Base-by-base conservation (phyloP, 2,888 invertebrate species). In the Digitonthophagus gazella region DNA sequence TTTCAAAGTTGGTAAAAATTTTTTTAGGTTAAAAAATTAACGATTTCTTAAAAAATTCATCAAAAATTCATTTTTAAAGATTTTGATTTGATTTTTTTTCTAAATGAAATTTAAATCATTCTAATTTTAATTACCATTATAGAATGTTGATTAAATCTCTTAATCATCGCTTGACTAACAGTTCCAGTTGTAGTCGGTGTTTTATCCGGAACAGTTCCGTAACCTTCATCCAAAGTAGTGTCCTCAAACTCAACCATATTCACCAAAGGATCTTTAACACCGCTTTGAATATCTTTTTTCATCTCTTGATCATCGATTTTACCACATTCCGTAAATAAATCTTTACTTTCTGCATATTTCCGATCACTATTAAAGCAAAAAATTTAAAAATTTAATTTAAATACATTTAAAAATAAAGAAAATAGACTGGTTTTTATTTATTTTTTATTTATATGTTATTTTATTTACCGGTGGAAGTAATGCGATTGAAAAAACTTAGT, bases 401-500 rank as follows among this genome's bases (percentile, higher is more conserved):
- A 18, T 61, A 3, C n/a, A 61, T 11, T 54, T 18, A 15, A 64
- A 14, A 67, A 14, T 28, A 44, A 8, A 54, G 15, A 64, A 68
- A n/a, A n/a, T n/a, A 19, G 20, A 66, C 0, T n/a, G 15, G 22
- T 22, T 22, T 22, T 22, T 4, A 15, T 55, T n/a, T 16, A 54
- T 65, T 54, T 15, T 22, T 11, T 65, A 16, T 28, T 19, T 20
- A 22, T 16, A 57, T 44, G 18, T 4, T 14, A 63, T 2, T 15
- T 58, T 11, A 19, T 4, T 74, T 77, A 88, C 85, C 97, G 90
- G 85, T 98, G 98, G 86, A 95, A 95, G 85, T 99, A 99, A 86
- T 99, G 98, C 14, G 98, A 98, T 82, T 99, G 98, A 85, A 99
- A 99, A 85, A 99, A 99, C 80, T 97, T 95, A 11, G 96, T 97